Percentiles rank a stretch among this genome's conserved stretches.
Evolutionary conservation across 2,888 invertebrate genomes (phyloP).

Genomic region (Pachymerium ferrugineum): DNA sequence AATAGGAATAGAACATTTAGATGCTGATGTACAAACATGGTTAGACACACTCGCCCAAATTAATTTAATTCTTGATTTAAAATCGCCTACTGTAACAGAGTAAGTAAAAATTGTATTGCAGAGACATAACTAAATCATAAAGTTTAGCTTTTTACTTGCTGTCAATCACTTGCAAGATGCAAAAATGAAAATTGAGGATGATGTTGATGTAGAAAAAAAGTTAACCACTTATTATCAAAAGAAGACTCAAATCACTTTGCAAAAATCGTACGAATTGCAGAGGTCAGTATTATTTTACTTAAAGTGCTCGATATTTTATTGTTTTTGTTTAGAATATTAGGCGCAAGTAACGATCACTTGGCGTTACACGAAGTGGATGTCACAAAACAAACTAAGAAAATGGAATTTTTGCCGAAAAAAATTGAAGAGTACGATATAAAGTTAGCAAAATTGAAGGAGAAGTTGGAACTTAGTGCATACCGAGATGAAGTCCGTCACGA

Average conservation of each 20-base stretch:
- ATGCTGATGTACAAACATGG: neutral
- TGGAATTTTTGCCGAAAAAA: neutral
- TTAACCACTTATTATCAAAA: neutral
- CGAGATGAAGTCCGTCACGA: neutral
- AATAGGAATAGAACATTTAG: neutral
- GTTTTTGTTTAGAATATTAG: neutral
- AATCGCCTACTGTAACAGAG: neutral
- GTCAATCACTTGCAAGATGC: neutral
- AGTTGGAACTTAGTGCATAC: neutral
- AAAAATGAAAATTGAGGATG: neutral
- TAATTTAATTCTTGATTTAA: conserved; percentile 1
- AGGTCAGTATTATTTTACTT: neutral
- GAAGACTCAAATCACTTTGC: neutral
- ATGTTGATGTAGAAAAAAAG: neutral
- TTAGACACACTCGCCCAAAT: neutral
- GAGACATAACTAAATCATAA: neutral
- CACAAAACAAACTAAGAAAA: neutral
- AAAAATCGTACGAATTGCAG: neutral
- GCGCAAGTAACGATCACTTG: neutral
- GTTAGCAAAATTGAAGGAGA: neutral
- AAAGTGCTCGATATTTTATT: neutral
- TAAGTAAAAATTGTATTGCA: neutral
- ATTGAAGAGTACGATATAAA: neutral
- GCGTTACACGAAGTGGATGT: neutral
- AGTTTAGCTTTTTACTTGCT: conserved; percentile 1